phyloP scores from a whole-genome alignment of 2,113 vertebrate species.

The Capreolus pygargus region DNA sequence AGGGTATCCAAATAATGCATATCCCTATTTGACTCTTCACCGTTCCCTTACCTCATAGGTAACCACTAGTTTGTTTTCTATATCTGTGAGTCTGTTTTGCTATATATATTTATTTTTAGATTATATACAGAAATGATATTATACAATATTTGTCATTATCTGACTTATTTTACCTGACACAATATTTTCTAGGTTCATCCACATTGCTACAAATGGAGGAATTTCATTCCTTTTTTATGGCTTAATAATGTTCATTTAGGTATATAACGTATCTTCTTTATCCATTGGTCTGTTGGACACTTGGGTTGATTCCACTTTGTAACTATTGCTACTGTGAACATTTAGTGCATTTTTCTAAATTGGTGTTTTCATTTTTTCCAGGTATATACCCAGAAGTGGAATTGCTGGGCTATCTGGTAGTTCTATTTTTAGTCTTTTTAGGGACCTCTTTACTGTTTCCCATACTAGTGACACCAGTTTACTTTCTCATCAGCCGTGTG shows the following conservation, averaged over 20 bases:
- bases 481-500: neutral
- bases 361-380: neutral
- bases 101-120: neutral
- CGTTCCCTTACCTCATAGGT: neutral
- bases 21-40: neutral
- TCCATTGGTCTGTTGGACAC: neutral
- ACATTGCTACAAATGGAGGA: neutral
- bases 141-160: neutral
- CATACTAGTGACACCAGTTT: neutral
- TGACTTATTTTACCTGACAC: neutral
- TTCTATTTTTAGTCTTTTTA: neutral
- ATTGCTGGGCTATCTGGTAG: neutral
- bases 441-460: neutral
- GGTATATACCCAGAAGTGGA: neutral
- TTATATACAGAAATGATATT: neutral
- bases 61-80: neutral
- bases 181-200: neutral
- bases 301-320: neutral
- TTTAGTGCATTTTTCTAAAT: neutral
- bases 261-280: neutral
- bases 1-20: neutral
- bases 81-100: neutral
- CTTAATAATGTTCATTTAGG: neutral
- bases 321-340: neutral
- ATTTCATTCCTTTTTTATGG: neutral